Evolutionary conservation across 2,113 vertebrate species (phyloP), one percentile per base, ranked within the genome.

Genomic region (Castor canadensis): DNA sequence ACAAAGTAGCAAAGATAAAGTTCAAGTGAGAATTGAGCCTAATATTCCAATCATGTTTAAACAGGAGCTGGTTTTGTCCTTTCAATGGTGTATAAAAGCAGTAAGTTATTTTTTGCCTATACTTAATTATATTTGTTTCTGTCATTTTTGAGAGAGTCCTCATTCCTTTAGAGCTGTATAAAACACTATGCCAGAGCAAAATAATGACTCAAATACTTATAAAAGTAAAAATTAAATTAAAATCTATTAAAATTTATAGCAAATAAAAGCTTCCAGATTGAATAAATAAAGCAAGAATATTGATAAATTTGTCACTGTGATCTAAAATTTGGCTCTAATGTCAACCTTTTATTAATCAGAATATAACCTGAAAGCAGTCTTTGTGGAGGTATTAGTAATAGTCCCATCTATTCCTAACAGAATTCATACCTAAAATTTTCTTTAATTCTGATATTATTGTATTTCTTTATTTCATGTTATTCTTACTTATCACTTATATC

Each of bases 41-140:
- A 11, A 69, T 10, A 32, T 88, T 64, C 6, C 8, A 52, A 19
- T 38, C 35, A 62, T 20, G 40, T 16, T 30, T 6, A 73, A 67
- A 58, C 28, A 5, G n/a, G 16, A 17, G 8, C n/a, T 62, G 2
- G 2, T 0, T 40, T 49, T 24, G 20, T 6, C 28, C 22, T 73
- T 52, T 9, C 20, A 35, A 26, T n/a, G 11, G 8, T 32, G 58
- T 56, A 22, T n/a, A 8, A 0, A 4, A 49, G 1, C 15, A 38
- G 19, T 0, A 8, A 20, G 26, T 60, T 67, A 40, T 86, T 12
- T 49, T 16, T 62, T 43, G 12, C 19, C 15, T 58, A 43, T n/a
- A 0, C 20, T 11, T 60, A 72, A 8, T 5, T 10, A n/a, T 20
- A 43, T 60, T 49, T 35, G n/a, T 32, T 89, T 69, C 38, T 58